Base-by-base conservation (phyloP, 2,797 vertebrate species). In the Malurus splendens region DNA sequence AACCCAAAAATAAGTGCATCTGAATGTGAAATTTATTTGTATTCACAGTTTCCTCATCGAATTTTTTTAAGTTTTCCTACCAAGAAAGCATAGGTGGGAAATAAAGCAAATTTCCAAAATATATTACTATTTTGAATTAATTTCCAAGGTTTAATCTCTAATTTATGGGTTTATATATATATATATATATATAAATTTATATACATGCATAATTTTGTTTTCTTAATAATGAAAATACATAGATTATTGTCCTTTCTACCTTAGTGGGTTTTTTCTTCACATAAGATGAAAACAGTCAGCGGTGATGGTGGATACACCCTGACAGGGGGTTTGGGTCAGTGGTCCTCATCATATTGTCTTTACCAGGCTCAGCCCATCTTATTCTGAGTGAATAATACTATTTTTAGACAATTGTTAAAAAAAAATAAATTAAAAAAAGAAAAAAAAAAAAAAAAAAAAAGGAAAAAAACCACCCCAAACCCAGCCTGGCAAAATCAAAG, bases 1-100 rank as follows among this genome's bases (percentile, higher is more conserved):
- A 36, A 36, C 8, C 6, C 0, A 0, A 36, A 77, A 17, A 33
- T 11, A 25, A 59, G 2, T 20, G 8, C 8, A 32, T 56, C 14
- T 56, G 42, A 80, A 74, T 55, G 5, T 17, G n/a, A 74, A 74
- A 59, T 7, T 52, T 3, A 38, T 79, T 65, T 55, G 27, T 36
- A 52, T 55, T 39, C 36, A 50, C 36, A 1, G 19, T 39, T 73
- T 54, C 10, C 36, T 65, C 13, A 30, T 38, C 0, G 0, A 24
- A 28, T 38, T 52, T 42, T 45, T 60, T 42, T 54, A 18, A 8
- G 5, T 7, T 36, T 65, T 82, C 4, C 16, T 51, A n/a, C 3
- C 5, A 18, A 11, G 30, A 67, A 59, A 9, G 0, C 19, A 9
- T 14, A 45, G 10, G 12, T 38, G 1, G 5, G 8, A 2, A 66